Conservation (phyloP, 1,140 invertebrate genomes). For the Bombus confusus region DNA sequence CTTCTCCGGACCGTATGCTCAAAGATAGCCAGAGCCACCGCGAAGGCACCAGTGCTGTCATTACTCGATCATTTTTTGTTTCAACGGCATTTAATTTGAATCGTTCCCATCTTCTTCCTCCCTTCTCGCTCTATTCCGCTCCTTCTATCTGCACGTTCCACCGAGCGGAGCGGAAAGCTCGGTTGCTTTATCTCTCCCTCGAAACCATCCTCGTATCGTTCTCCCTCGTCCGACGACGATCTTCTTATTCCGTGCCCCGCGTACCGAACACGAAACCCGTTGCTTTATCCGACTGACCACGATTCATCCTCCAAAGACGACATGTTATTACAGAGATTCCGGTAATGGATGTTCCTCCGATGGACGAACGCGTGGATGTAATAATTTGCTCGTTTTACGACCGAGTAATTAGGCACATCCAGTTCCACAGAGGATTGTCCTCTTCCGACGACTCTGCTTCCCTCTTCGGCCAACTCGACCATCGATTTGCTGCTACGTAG, state of each 20-base stretch:
- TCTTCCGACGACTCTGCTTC: neutral
- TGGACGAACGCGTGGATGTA: constrained; percentile 20
- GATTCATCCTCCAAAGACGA: constrained; percentile 47
- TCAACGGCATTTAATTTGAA: constrained; percentile 72
- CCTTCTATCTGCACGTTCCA: neutral
- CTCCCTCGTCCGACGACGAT: neutral
- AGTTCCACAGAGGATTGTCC: neutral
- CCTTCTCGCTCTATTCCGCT: too few species aligned
- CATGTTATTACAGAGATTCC: constrained; percentile 45
- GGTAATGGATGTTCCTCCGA: constrained; percentile 42
- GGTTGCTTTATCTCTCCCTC: neutral
- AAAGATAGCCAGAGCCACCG: constrained; percentile 64
- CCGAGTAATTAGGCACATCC: constrained; percentile 23
- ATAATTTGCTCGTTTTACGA: constrained; percentile 37
- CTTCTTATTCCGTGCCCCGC: constrained; percentile 20
- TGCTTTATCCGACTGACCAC: constrained; percentile 43
- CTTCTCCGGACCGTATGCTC: constrained; percentile 32
- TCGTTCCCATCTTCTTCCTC: constrained; percentile 51
- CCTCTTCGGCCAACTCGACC: too few species aligned
- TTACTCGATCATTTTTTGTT: constrained; percentile 72
- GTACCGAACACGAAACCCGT: constrained; percentile 31
- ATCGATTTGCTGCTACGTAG: accelerated
- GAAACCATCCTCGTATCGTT: constrained; percentile 6
- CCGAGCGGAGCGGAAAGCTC: neutral
- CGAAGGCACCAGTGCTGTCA: constrained; percentile 62